A percentile compares a stretch with the other conserved stretches of the same genome.
Evolutionary conservation across 2,888 invertebrate species (phyloP).

Genomic region (Camptogramma bilineatum): DNA sequence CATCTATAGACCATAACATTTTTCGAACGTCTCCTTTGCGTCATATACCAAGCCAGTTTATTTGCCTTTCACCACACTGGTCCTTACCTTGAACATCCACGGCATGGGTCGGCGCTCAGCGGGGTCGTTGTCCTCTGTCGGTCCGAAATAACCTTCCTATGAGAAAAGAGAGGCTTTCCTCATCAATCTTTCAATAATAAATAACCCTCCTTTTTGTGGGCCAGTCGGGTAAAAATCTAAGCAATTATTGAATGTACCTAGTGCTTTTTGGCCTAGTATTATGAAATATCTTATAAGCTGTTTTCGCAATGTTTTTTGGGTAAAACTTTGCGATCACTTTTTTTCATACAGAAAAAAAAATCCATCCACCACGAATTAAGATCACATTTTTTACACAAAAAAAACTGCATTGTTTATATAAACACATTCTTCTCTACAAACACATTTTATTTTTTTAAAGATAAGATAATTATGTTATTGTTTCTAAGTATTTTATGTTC

Average conservation of each 20-base stretch:
- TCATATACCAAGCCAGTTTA: background rate
- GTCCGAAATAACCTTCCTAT: constrained; percentile 65
- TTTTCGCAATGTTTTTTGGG: background rate
- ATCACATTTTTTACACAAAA: too few relatives aligned
- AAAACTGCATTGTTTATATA: too few relatives aligned
- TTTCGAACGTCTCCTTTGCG: too few relatives aligned
- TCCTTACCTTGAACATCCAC: constrained; percentile 66
- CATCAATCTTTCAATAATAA: constrained; percentile 42
- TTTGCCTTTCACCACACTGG: background rate
- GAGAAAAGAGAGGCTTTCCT: constrained; percentile 56
- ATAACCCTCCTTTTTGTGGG: too few relatives aligned
- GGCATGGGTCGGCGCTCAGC: constrained; percentile 62
- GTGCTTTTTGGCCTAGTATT: background rate
- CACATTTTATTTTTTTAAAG: too few relatives aligned
- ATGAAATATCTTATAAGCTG: background rate
- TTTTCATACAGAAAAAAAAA: background rate
- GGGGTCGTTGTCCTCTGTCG: constrained; percentile 54
- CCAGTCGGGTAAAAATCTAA: too few relatives aligned
- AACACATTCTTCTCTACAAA: too few relatives aligned
- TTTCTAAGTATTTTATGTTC: too few relatives aligned
- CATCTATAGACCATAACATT: too few relatives aligned
- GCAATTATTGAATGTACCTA: background rate
- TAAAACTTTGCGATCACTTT: background rate
- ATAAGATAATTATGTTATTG: too few relatives aligned
- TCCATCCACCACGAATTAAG: too few relatives aligned